Conservation (phyloP, 2,797 vertebrate genomes). For the Pseudomugil tenellus region DNA sequence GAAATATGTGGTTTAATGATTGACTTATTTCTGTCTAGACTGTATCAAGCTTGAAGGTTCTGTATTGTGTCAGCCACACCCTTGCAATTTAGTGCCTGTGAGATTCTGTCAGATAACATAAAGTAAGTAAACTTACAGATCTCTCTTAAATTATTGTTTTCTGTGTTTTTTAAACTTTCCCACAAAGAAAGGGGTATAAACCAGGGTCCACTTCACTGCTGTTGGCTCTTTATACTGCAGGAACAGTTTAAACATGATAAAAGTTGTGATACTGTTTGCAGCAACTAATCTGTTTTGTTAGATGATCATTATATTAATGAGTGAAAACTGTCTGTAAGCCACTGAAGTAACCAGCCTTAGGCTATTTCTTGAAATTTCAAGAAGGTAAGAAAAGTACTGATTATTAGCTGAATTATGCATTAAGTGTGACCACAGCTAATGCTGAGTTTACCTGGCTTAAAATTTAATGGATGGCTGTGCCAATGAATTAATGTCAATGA, state of each 20-base stretch:
- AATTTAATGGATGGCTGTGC: constrained; percentile 14
- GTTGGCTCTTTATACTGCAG: not conserved
- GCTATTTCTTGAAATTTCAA: not conserved
- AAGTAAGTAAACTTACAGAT: not conserved
- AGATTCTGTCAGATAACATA: not conserved
- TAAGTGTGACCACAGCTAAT: not conserved
- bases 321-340: not conserved
- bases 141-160: not conserved
- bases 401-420: constrained; percentile 2
- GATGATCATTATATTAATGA: not conserved
- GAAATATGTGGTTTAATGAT: too few relatives aligned
- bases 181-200: not conserved
- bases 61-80: not conserved
- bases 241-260: not conserved
- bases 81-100: too few relatives aligned
- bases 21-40: not conserved
- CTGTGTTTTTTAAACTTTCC: not conserved
- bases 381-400: constrained; percentile 4
- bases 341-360: not conserved
- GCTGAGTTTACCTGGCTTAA: constrained; percentile 10
- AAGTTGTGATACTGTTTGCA: not conserved
- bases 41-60: not conserved
- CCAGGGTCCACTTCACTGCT: not conserved
- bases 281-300: not conserved
- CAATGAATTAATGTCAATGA: constrained; percentile 24